Conservation (phyloP, 2,113 vertebrate species). For the Paracanthobrama guichenoti region DNA sequence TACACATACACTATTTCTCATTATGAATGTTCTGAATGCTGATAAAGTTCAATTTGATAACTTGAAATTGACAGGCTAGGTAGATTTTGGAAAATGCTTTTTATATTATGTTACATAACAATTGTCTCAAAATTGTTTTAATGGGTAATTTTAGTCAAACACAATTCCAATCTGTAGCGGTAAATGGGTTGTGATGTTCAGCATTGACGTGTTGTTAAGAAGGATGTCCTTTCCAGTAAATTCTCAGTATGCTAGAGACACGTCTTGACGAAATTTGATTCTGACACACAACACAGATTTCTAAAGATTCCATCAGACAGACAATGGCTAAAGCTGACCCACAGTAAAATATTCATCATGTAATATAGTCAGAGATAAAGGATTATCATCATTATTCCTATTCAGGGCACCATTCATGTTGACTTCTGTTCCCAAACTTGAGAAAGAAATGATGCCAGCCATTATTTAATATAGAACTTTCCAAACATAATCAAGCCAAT, state of each 20-base stretch:
- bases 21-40: not conserved
- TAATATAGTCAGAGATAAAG: slow-evolving; percentile 56
- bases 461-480: not conserved
- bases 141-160: not conserved
- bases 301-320: slow-evolving; percentile 25
- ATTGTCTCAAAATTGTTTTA: not conserved
- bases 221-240: not conserved
- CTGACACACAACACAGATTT: slow-evolving; percentile 8
- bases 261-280: slow-evolving; percentile 7
- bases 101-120: not conserved
- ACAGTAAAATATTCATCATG: slow-evolving; percentile 52
- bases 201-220: not conserved
- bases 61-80: not conserved
- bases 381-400: slow-evolving; percentile 36
- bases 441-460: not conserved
- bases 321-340: slow-evolving; percentile 56
- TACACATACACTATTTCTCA: not conserved
- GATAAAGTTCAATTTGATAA: not conserved
- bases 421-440: slow-evolving; percentile 18
- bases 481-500: not conserved
- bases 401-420: slow-evolving; percentile 6
- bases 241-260: not conserved
- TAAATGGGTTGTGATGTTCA: not conserved
- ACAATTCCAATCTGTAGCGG: not conserved
- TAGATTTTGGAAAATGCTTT: not conserved